Evolutionary conservation across 2,797 vertebrate genomes (phyloP).

Genomic region (Danionella dracula): DNA sequence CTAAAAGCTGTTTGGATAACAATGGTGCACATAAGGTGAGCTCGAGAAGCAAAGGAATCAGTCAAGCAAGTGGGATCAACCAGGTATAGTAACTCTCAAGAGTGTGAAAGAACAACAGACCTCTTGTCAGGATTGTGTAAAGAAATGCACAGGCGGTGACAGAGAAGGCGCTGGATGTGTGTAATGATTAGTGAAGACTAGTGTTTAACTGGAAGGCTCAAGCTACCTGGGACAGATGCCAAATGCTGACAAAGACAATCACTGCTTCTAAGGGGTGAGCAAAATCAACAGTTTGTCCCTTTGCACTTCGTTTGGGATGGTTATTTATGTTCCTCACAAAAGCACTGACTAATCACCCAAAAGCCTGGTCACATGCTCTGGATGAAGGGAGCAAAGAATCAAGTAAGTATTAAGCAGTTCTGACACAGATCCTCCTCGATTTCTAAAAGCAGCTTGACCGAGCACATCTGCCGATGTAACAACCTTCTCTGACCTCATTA

Average conservation of each 20-base stretch:
- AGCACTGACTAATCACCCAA: neutral
- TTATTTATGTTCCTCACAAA: constrained; percentile 6
- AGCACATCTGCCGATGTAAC: too few relatives aligned
- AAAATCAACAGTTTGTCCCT: constrained; percentile 55
- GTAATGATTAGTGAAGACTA: constrained; percentile 25
- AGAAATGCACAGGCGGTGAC: constrained; percentile 16
- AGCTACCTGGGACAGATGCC: constrained; percentile 58
- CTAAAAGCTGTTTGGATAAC: neutral
- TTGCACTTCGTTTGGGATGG: constrained; percentile 11
- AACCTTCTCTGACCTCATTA: too few relatives aligned
- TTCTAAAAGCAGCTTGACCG: too few relatives aligned
- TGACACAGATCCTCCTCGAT: neutral
- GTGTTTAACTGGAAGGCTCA: constrained; percentile 14
- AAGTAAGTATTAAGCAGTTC: constrained; percentile 33
- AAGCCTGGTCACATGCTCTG: constrained; percentile 12
- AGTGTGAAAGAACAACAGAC: neutral
- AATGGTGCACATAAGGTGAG: neutral
- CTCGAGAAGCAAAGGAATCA: neutral
- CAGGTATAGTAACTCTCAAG: neutral
- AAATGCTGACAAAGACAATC: constrained; percentile 44
- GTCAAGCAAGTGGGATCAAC: neutral
- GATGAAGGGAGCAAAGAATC: constrained; percentile 19
- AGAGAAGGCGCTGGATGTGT: constrained; percentile 27
- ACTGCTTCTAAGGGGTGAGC: constrained; percentile 44
- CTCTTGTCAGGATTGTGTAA: neutral